These are phyloP conservation scores for Distichodus sexfasciatus DNA, from an alignment of 2,797 vertebrate species.

Conservation along the genomic window DNA sequence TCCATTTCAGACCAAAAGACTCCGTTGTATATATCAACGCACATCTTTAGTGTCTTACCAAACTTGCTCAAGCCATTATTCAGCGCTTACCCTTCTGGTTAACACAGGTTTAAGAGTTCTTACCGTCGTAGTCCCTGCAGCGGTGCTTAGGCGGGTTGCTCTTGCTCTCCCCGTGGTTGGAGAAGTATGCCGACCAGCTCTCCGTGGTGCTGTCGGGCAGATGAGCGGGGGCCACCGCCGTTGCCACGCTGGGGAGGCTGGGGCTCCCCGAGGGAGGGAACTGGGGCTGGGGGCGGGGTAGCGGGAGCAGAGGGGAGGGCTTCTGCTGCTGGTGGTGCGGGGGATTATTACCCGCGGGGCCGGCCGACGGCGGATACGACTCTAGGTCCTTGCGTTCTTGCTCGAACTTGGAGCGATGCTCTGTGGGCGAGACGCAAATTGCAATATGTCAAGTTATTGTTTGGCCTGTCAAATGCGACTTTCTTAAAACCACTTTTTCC, in stretches of 20 bases:
- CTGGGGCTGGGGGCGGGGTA: slow-evolving; percentile 65
- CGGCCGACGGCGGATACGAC: slow-evolving; percentile 77
- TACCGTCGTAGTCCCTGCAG: slow-evolving; percentile 97
- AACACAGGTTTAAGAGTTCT: slow-evolving; percentile 34
- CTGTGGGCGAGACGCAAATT: slow-evolving; percentile 59
- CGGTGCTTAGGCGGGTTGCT: slow-evolving; percentile 84
- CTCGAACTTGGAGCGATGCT: slow-evolving; percentile 95
- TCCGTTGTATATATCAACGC: too few species aligned
- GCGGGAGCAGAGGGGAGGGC: slow-evolving; percentile 63
- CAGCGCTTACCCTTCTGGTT: slow-evolving; percentile 44
- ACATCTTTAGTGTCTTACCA: too few species aligned
- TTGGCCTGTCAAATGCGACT: too few species aligned
- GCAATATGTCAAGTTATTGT: too few species aligned
- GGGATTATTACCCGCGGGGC: slow-evolving; percentile 72
- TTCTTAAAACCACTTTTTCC: too few species aligned
- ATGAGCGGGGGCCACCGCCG: slow-evolving; percentile 85
- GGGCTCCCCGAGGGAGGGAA: slow-evolving; percentile 72
- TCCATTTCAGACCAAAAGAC: too few species aligned
- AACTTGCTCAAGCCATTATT: too few species aligned
- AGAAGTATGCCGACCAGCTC: slow-evolving; percentile 94
- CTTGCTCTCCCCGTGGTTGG: slow-evolving; percentile 81
- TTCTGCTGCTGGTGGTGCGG: slow-evolving; percentile 55
- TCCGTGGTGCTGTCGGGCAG: slow-evolving; percentile 95
- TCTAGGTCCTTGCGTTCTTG: slow-evolving; percentile 88
- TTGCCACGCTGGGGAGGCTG: slow-evolving; percentile 81